phyloP scores from a whole-genome alignment of 2,113 vertebrate genomes.

The Polypterus senegalus region DNA sequence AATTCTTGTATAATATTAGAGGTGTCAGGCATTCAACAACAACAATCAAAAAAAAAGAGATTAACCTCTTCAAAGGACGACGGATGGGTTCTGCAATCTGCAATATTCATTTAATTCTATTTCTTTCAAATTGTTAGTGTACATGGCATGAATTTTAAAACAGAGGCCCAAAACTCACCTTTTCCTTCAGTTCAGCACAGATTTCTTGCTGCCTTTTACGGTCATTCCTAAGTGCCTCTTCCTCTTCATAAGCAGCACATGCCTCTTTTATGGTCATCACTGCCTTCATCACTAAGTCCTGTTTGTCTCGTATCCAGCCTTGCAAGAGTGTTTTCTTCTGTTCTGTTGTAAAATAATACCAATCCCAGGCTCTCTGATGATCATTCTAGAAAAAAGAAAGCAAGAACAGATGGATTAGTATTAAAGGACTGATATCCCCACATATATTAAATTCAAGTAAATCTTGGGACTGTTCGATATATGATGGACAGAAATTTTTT shows the following conservation, averaged over 20 bases:
- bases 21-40: too few species aligned
- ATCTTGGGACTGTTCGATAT: too few species aligned
- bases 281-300: constrained; percentile 55
- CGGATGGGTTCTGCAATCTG: too few species aligned
- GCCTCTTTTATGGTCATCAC: constrained; percentile 54
- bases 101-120: too few species aligned
- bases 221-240: constrained; percentile 42
- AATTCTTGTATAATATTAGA: too few species aligned
- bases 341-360: constrained; percentile 38
- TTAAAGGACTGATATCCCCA: too few species aligned
- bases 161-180: constrained; percentile 46
- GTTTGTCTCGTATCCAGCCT: constrained; percentile 49
- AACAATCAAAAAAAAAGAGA: too few species aligned
- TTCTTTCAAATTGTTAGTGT: too few species aligned
- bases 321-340: constrained; percentile 46
- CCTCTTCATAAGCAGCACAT: constrained; percentile 47
- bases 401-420: too few species aligned
- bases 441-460: background rate
- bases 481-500: too few species aligned
- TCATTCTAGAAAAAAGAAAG: constrained; percentile 40
- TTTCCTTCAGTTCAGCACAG: constrained; percentile 66
- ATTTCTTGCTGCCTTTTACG: constrained; percentile 64
- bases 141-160: too few species aligned
- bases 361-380: constrained; percentile 56
- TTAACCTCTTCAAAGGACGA: too few species aligned